Conservation (phyloP, 2,888 invertebrate species). For the Phragmatobia fuliginosa region DNA sequence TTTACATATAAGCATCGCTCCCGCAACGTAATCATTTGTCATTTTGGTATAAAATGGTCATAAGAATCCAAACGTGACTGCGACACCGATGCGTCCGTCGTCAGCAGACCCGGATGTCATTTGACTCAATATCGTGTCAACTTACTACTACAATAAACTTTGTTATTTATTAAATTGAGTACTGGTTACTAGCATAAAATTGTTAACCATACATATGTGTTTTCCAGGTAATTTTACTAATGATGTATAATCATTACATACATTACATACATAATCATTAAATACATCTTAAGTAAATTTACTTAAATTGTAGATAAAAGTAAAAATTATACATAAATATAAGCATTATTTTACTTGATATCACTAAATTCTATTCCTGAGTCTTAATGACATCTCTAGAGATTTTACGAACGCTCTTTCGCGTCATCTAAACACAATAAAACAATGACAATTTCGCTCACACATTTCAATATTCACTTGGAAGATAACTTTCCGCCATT, state of each 20-base stretch:
- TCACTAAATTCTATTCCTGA: too few relatives aligned
- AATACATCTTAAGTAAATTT: not conserved
- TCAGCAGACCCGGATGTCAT: not conserved
- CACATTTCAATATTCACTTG: not conserved
- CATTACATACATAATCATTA: too few relatives aligned
- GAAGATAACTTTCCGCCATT: not conserved
- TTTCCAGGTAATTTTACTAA: too few relatives aligned
- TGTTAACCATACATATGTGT: too few relatives aligned
- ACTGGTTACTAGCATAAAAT: not conserved
- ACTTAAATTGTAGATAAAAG: too few relatives aligned
- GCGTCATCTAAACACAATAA: not conserved
- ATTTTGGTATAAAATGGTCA: not conserved
- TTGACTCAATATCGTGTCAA: not conserved
- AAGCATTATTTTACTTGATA: too few relatives aligned
- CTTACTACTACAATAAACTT: too few relatives aligned
- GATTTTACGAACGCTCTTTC: too few relatives aligned
- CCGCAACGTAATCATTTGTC: not conserved
- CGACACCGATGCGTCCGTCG: not conserved
- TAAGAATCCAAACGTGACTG: not conserved
- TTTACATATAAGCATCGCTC: too few relatives aligned
- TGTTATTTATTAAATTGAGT: too few relatives aligned
- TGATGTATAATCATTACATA: too few relatives aligned
- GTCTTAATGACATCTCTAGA: not conserved
- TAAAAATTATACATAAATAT: too few relatives aligned
- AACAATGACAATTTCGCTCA: not conserved